Evolutionary conservation across 2,888 invertebrate genomes (phyloP), one percentile per base, ranked within the genome.

Genomic region (Dasypogon diadema): DNA sequence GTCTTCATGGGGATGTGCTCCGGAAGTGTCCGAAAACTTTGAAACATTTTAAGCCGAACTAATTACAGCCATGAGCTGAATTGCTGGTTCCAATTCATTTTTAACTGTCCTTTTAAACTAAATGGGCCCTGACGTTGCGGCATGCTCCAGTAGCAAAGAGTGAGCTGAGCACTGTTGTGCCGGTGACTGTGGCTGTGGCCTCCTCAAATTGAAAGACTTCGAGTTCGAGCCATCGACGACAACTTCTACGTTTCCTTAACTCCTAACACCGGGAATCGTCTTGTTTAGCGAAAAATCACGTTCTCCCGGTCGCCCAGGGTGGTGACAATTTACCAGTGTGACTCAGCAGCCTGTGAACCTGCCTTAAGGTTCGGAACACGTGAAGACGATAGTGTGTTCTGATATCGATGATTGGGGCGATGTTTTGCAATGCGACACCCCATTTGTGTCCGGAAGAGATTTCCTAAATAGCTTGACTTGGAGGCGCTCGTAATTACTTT

Each of bases 211-310:
- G 42, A 42, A 42, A 42, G 2, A 42, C 12, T 42, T 42, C 42
- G 30, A 30, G 42, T 12, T 42, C 42, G 42, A 42, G 42, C n/a
- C 42, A 46, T 16, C 26, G 65, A 10, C n/a, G 12, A 22, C 46
- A 48, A 37, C 48, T 65, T 46, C 65, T 46, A 24, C 24, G n/a
- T 26, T 46, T 46, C 26, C 65, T 18, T 46, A 42, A 18, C 18
- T 51, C 18, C 46, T 21, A 21, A 46, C 48, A 24, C 48, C 37
- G 22, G 48, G 48, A 65, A 65, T 65, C 65, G 8, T 65, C 48
- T 21, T 65, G 65, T 65, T 65, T 65, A 46, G 65, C 42, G 24
- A 65, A 65, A 65, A 37, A 65, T 65, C 65, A 65, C 65, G 65
- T 65, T 22, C 65, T 21, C 65, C 24, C 46, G 6, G 46, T 2